Conservation (phyloP, 2,888 invertebrate species). For the Crioceris asparagi region DNA sequence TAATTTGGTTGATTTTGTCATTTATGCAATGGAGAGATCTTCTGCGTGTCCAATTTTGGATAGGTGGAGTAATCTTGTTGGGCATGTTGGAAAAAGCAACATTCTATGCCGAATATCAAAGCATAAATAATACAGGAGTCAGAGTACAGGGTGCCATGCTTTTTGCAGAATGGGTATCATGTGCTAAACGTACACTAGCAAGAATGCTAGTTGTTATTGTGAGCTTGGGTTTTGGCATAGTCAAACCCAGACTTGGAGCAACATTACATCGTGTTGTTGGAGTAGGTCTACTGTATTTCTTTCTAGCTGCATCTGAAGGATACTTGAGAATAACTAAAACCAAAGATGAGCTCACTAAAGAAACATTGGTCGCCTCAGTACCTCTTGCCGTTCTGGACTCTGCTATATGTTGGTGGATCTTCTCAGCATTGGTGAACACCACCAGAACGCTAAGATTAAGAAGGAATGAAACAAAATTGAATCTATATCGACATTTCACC, state of each 20-base stretch:
- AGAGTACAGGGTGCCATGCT: conserved; percentile 62
- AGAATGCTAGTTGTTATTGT: conserved; percentile 91
- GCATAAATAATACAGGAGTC: conserved; percentile 56
- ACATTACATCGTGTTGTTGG: conserved; percentile 81
- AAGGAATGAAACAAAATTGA: conserved; percentile 81
- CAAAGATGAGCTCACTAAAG: conserved; percentile 48
- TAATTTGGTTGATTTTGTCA: conserved; percentile 73
- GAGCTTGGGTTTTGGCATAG: conserved; percentile 90
- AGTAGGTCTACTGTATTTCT: conserved; percentile 72
- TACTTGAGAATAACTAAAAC: conserved; percentile 63
- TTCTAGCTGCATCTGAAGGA: conserved; percentile 76
- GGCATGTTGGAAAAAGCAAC: conserved; percentile 83
- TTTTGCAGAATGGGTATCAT: conserved; percentile 84
- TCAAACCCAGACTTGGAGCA: conserved; percentile 83
- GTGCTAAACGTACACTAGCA: conserved; percentile 81
- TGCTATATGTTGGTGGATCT: conserved; percentile 92
- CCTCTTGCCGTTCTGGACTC: conserved; percentile 79
- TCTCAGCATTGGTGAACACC: conserved; percentile 77
- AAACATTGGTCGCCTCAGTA: conserved; percentile 66
- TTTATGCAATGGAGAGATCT: conserved; percentile 85
- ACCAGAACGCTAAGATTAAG: conserved; percentile 78
- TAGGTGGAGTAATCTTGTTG: conserved; percentile 79
- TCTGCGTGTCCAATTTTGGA: conserved; percentile 90
- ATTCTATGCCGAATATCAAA: conserved; percentile 81
- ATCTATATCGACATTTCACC: conserved; percentile 86